Base-by-base conservation (phyloP, 2,888 invertebrate species). In the Microctonus brassicae region DNA sequence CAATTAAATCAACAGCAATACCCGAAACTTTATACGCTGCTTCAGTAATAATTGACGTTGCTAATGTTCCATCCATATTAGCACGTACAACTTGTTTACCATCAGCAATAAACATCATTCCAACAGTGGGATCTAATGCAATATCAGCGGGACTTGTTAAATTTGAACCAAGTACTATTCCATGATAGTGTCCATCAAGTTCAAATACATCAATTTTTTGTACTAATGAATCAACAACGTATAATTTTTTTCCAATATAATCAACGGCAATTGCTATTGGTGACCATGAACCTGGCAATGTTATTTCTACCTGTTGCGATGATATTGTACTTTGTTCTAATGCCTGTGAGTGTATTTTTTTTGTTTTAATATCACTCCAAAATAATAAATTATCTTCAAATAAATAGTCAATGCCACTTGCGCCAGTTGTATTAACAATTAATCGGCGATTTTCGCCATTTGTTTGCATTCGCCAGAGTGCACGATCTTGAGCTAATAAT, bases 201-300 rank as follows among this genome's bases (percentile, higher is more conserved):
- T 97, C 97, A 84, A 97, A 96, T 0, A 99, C 94, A 85, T 98
- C 98, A 70, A 99, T 94, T 89, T 96, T 97, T 86, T 97, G 96
- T 0, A 97, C 97, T 24, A 97, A 91, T 22, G 94, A 92, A 87
- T 99, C 98, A 0, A 96, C 96, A 22, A 98, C 95, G 88, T 98
- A 99, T 9, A 99, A 90, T 86, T 98, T 98, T 86, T 97, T 95
- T 0, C 97, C 97, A 55, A 99, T 93, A 97, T 98, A 99, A 89
- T 99, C 99, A 17, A 98, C 94, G 9, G 99, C 98, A 63, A 99
- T 87, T 0, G 97, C 94, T 0, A 95, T 94, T 0, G 97, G 97
- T 0, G 95, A 91, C 96, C 97, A 97, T 0, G 95, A 94, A 0
- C 95, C 95, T 0, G 95, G 93, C 34, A 95, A 89, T 0, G 92